Evolutionary conservation across 2,113 vertebrate species (phyloP), one percentile per base, ranked within the genome.

Genomic region (Python bivittatus): DNA sequence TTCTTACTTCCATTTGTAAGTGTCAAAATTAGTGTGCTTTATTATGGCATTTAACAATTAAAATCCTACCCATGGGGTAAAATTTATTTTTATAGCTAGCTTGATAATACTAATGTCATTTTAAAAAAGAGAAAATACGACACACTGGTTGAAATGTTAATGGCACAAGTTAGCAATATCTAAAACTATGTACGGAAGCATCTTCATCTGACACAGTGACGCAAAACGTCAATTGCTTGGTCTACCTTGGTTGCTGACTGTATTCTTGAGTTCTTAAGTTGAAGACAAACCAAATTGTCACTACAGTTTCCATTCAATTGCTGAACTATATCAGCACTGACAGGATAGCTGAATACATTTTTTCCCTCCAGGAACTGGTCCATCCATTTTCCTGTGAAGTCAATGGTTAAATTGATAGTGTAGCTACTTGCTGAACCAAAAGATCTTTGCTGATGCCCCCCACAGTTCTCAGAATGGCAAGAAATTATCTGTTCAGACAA

Each of bases 1-100:
- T 97, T 98, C 38, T 3, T 96, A 95, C 95, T 97, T 97, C 95
- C 96, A 95, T 96, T 95, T 97, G 96, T 52, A 72, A 1, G 86
- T 96, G 94, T 97, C 97, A 97, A 96, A 95, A 96, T 97, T 96
- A 97, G 96, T 98, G 98, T 98, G 98, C 98, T 98, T 97, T 96
- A 95, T 97, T 96, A 97, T 94, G 97, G 96, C 97, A 95, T 97
- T 96, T 97, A 97, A 97, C 97, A 97, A 96, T 96, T 98, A 97
- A 96, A 97, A 98, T 97, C 97, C 98, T 98, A 98, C 97, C 98
- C 98, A 98, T 98, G 98, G 98, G 98, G 98, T 98, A 98, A 98
- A 98, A 97, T 97, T 97, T 95, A 85, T 97, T 95, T 93, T 97
- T 97, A 94, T 97, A 97, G 94, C 97, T 98, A 98, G 96, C 97